Percentiles rank a stretch among this genome's conserved stretches.
Evolutionary conservation across 37 sponge, comb jelly and placozoan species (phyloP).

Genomic region (Spongilla lacustris): DNA sequence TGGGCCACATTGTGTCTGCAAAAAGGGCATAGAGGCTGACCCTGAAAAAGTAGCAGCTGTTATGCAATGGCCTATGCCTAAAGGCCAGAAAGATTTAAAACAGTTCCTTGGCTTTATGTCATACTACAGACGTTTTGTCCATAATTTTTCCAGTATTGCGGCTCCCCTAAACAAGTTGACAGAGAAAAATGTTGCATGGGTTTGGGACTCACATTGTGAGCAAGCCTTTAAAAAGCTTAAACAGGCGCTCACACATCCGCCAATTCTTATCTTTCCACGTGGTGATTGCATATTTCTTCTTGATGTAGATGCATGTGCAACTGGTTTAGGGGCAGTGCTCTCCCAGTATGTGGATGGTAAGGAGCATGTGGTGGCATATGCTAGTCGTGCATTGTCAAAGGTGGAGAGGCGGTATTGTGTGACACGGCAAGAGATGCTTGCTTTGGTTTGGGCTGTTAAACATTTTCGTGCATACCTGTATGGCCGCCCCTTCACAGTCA

Average conservation of each 20-base stretch:
- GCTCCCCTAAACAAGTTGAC: constrained; percentile 30
- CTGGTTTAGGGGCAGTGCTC: not conserved
- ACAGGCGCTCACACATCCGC: constrained; percentile 3
- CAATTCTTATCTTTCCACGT: constrained; percentile 36
- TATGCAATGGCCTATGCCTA: too few species aligned
- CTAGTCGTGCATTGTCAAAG: constrained; percentile 14
- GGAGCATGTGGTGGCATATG: constrained; percentile 2
- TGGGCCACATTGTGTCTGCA: too few species aligned
- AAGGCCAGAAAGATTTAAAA: too few species aligned
- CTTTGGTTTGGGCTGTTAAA: not conserved
- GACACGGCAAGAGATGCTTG: constrained; percentile 26
- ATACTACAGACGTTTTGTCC: too few species aligned
- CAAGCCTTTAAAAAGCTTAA: constrained; percentile 16
- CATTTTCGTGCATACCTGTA: constrained; percentile 23
- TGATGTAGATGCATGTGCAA: not conserved
- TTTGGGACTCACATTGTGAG: constrained; percentile 7
- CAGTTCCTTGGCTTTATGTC: too few species aligned
- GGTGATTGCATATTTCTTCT: constrained; percentile 3
- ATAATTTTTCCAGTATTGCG: constrained; percentile 34
- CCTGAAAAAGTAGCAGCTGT: too few species aligned
- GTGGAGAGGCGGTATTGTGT: constrained; percentile 22
- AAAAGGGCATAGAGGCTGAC: too few species aligned
- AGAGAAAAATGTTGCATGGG: not conserved
- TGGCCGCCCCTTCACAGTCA: not conserved
- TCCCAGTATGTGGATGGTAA: constrained; percentile 1